Evolutionary conservation across 2,113 vertebrate species (phyloP), one percentile per base, ranked within the genome.

Genomic region (Leucopsar rothschildi): DNA sequence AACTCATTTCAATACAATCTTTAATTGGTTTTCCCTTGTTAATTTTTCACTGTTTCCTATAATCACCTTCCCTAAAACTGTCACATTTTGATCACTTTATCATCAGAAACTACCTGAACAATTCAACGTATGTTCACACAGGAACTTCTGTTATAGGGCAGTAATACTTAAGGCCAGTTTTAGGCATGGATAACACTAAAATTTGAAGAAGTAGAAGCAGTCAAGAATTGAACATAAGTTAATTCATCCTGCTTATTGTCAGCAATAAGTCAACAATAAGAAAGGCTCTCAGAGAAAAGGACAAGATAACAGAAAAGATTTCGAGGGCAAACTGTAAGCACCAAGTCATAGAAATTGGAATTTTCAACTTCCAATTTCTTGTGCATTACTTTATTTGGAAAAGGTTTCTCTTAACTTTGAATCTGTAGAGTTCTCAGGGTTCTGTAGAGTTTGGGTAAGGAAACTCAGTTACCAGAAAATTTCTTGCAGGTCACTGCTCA

Each of bases 281-380:
- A 73, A 79, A 37, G 50, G 6, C 28, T 45, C 42, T 63, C 33
- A 42, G 37, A 53, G 25, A 61, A 11, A 64, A 79, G 15, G 56
- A 47, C 9, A 56, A 66, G 65, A 22, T 75, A 53, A 10, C n/a
- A 39, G 27, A 21, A 77, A 44, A 90, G 5, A n/a, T 45, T 21
- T 73, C 29, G 63, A 61, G 11, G 68, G 39, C 23, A 82, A 86
- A 42, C 37, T 53, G 12, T 65, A 42, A 72, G n/a, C 64, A 72
- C 15, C 0, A 2, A 40, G 24, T 37, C 10, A 33, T 7, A 78
- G 45, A 28, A 82, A 72, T 0, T 44, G 65, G 7, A 25, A n/a
- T 59, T 75, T 75, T 44, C 17, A 50, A 20, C 22, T 87, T 75
- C 15, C 5, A 28, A 8, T 40, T 60, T 73, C n/a, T 66, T 66